Percentiles rank a stretch among this genome's conserved stretches.
These are phyloP conservation scores for Gopherus flavomarginatus DNA, from an alignment of 2,113 vertebrate species.

Conservation along the genomic window DNA sequence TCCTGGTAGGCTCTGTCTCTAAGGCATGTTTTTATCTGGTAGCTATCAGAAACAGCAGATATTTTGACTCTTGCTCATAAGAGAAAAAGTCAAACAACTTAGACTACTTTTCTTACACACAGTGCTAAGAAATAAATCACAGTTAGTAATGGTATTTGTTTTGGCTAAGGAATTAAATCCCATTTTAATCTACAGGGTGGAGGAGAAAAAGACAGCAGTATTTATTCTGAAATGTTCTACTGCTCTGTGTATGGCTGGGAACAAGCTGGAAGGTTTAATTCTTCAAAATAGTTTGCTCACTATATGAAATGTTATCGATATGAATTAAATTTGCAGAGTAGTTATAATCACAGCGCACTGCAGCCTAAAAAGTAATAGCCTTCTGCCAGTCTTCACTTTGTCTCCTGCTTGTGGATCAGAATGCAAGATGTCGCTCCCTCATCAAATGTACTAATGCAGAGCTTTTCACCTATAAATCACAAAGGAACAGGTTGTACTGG, in stretches of 20 bases:
- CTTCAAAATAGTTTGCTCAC: slow-evolving; percentile 52
- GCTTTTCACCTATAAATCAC: background rate
- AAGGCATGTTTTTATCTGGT: background rate
- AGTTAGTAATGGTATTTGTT: slow-evolving; percentile 44
- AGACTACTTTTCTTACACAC: slow-evolving; percentile 33
- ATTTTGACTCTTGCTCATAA: background rate
- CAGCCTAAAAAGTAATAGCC: slow-evolving; percentile 52
- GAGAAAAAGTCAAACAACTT: background rate
- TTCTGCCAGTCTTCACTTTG: slow-evolving; percentile 9
- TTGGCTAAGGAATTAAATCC: slow-evolving; percentile 33
- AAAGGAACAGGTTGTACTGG: slow-evolving; percentile 7
- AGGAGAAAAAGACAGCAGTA: slow-evolving; percentile 19
- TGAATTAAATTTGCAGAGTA: slow-evolving; percentile 56
- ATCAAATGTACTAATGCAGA: fast-evolving
- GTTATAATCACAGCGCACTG: slow-evolving; percentile 31
- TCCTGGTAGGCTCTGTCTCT: background rate
- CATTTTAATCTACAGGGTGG: slow-evolving; percentile 7
- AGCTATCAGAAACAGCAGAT: background rate
- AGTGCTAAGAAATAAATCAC: slow-evolving; percentile 5
- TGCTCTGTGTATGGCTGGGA: slow-evolving; percentile 10
- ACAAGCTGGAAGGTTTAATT: slow-evolving; percentile 43
- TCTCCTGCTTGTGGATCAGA: background rate
- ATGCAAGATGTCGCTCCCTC: background rate
- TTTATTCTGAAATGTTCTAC: slow-evolving; percentile 38
- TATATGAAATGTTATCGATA: slow-evolving; percentile 36